A percentile compares a stretch with the other conserved stretches of the same genome.
Evolutionary conservation across 2,888 invertebrate species (phyloP).

Genomic region (Habroteleia sp.): DNA sequence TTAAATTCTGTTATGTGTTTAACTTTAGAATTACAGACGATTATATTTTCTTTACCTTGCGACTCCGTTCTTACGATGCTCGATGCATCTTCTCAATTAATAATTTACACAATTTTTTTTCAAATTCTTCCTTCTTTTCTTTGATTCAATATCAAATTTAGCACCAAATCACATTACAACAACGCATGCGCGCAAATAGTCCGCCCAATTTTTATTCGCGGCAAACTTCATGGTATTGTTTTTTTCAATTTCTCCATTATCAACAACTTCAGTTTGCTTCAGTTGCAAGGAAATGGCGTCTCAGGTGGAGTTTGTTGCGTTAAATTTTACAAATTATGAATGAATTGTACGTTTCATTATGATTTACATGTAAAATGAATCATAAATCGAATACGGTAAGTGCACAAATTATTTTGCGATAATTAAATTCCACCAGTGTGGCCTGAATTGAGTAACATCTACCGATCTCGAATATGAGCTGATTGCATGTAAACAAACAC

Average conservation of each 20-base stretch:
- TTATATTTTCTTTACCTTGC: too few species aligned
- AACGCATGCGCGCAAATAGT: conserved; percentile 11
- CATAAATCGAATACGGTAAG: conserved; percentile 71
- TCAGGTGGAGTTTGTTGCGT: conserved; percentile 81
- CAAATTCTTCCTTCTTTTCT: too few species aligned
- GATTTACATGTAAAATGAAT: conserved; percentile 66
- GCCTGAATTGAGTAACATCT: conserved; percentile 25
- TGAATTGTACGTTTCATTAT: conserved; percentile 77
- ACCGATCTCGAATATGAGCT: conserved; percentile 63
- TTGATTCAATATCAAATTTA: too few species aligned
- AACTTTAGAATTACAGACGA: too few species aligned
- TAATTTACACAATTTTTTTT: too few species aligned
- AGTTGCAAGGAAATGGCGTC: conserved; percentile 82
- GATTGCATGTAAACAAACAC: conserved; percentile 78
- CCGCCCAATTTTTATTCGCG: conserved; percentile 22
- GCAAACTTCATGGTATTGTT: conserved; percentile 22
- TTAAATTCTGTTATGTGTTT: too few species aligned
- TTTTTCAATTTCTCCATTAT: conserved; percentile 8
- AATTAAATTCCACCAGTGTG: background rate
- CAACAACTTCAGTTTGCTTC: conserved; percentile 63
- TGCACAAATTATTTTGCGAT: conserved; percentile 39
- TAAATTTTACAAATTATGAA: conserved; percentile 81
- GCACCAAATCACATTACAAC: too few species aligned
- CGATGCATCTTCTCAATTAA: too few species aligned
- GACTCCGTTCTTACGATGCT: too few species aligned